Percentiles rank a stretch among this genome's conserved stretches.
Conservation (phyloP, 2,113 vertebrate species). For the Phalacrocorax aristotelis region DNA sequence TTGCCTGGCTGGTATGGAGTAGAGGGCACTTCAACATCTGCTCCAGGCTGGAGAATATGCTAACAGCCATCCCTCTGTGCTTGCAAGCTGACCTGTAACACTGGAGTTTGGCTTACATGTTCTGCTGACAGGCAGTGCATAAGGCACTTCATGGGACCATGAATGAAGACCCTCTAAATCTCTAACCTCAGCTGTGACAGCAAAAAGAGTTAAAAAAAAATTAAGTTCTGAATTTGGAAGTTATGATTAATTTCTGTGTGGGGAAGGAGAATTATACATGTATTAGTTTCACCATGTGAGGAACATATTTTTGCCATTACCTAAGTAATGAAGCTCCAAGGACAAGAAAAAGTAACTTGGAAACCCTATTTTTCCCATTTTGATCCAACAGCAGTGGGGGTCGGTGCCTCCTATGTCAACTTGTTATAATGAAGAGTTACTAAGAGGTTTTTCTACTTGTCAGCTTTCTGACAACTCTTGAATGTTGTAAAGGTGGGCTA, state of each 20-base stretch:
- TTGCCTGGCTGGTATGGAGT: background rate
- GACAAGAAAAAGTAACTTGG: slow-evolving; percentile 43
- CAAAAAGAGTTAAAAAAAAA: background rate
- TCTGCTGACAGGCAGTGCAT: background rate
- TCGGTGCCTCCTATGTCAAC: slow-evolving; percentile 19
- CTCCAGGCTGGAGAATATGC: background rate
- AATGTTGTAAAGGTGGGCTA: slow-evolving; percentile 54
- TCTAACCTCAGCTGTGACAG: background rate
- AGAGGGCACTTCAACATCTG: background rate
- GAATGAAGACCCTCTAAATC: background rate
- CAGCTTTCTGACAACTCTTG: slow-evolving; percentile 31
- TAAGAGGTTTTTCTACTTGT: slow-evolving; percentile 46
- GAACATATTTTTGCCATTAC: slow-evolving; percentile 39
- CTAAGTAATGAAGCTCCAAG: slow-evolving; percentile 12
- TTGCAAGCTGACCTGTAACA: background rate
- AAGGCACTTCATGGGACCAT: background rate
- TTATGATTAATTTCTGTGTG: slow-evolving; percentile 30
- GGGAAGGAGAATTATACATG: slow-evolving; percentile 14
- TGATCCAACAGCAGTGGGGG: slow-evolving; percentile 25
- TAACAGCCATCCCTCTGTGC: background rate
- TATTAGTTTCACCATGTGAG: slow-evolving; percentile 24
- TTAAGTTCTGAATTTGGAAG: background rate
- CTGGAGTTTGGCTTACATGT: background rate
- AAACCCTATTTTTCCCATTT: slow-evolving; percentile 46
- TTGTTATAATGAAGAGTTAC: slow-evolving; percentile 40